phyloP scores from a whole-genome alignment of 1,140 invertebrate species.

The Eulimnadia texana region DNA sequence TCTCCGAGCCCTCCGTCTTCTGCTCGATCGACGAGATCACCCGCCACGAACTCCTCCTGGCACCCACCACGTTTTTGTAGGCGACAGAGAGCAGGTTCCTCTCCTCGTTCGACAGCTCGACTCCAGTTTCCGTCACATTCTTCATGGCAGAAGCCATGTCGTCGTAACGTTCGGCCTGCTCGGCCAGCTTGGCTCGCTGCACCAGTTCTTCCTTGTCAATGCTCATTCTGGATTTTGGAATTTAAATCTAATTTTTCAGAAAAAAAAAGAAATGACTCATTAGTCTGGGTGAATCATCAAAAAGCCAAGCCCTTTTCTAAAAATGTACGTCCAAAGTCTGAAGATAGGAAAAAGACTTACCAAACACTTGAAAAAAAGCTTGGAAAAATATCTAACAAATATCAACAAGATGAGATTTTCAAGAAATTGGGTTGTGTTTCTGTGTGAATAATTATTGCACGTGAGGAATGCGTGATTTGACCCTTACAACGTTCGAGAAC shows the following conservation, averaged over 20 bases:
- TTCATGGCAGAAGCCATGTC: slow-evolving; percentile 97
- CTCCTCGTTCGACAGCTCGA: slow-evolving; percentile 93
- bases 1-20: slow-evolving; percentile 89
- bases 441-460: neutral
- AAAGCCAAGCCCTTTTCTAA: too few species aligned
- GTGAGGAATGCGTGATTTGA: neutral
- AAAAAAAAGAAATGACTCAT: too few species aligned
- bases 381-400: too few species aligned
- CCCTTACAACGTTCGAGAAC: neutral
- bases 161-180: slow-evolving; percentile 94
- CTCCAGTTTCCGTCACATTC: slow-evolving; percentile 84
- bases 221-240: slow-evolving; percentile 65
- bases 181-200: slow-evolving; percentile 96
- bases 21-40: slow-evolving; percentile 98
- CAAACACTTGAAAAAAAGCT: too few species aligned
- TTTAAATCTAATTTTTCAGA: too few species aligned
- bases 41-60: slow-evolving; percentile 90
- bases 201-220: slow-evolving; percentile 97
- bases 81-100: slow-evolving; percentile 94
- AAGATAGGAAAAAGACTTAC: too few species aligned
- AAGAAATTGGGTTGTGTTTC: neutral
- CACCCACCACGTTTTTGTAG: slow-evolving; percentile 98
- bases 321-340: too few species aligned
- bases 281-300: too few species aligned
- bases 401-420: too few species aligned